Evolutionary conservation across 1,140 invertebrate genomes (phyloP), one percentile per base, ranked within the genome.

Genomic region (Solenopsis fugax): DNA sequence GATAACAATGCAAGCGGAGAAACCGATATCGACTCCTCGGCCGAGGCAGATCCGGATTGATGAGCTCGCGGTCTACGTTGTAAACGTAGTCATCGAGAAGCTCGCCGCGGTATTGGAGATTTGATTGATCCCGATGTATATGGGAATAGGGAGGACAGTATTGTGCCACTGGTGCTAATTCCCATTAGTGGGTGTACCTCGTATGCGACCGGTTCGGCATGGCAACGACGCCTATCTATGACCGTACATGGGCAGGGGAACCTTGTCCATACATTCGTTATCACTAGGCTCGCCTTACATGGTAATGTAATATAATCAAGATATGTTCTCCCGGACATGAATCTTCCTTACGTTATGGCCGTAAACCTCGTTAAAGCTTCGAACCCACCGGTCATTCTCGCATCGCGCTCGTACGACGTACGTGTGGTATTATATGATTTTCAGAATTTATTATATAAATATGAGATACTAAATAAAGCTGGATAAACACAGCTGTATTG

Each of bases 101-200:
- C 88, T 88, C 82, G 64, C 80, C 91, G 85, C 90, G 87, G 90
- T 91, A 91, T 92, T 91, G 88, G 91, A 92, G 86, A 90, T 93
- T 92, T 93, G 90, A 93, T 93, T 93, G 91, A 92, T 91, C 88
- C 86, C 86, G 88, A 88, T 86, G 86, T 89, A 90, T 91, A 87
- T 86, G 76, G 86, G 84, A 84, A 75, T 87, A 75, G 90, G 78
- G 89, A 84, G 80, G 72, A 87, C 72, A 85, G 87, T 87, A 93
- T 90, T 91, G 91, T 92, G 76, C 81, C 72, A 88, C 76, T 87
- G 88, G 88, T 88, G 85, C 87, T 92, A 92, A 92, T 92, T 92
- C 88, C 90, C 88, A 93, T 92, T 93, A 91, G 89, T 87, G 88
- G 75, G 78, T 84, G 76, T 84, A 69, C 84, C 85, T 85, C 80